These are phyloP conservation scores for Nyctalus aviator DNA, from an alignment of 2,797 vertebrate genomes.

Conservation along the genomic window DNA sequence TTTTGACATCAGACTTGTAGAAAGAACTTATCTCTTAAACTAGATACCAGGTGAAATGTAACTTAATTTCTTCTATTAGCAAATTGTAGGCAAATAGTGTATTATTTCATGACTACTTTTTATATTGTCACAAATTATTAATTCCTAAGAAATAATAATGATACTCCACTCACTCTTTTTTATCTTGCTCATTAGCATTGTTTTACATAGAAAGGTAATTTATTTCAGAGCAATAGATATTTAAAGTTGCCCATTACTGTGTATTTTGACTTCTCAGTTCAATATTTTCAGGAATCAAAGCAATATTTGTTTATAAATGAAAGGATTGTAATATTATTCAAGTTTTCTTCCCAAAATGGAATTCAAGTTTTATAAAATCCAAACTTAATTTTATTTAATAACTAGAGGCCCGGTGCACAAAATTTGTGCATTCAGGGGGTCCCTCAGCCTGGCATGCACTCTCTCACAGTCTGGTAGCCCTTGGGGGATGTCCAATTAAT, in stretches of 20 bases:
- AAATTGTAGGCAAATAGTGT: neutral
- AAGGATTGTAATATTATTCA: neutral
- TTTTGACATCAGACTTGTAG: conserved; percentile 27
- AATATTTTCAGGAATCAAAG: conserved; percentile 44
- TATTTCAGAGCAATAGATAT: conserved; percentile 1
- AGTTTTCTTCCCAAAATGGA: neutral
- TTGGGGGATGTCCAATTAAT: too few species aligned
- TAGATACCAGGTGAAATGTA: conserved; percentile 34
- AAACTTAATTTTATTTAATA: conserved; percentile 36
- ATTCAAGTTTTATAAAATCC: conserved; percentile 18
- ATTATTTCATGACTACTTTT: neutral
- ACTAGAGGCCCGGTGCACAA: too few species aligned
- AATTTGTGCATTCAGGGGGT: too few species aligned
- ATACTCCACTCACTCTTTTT: neutral
- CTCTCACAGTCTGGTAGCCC: too few species aligned
- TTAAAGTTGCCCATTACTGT: conserved; percentile 41
- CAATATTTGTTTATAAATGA: neutral
- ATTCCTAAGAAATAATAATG: conserved; percentile 25
- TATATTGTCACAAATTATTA: conserved; percentile 31
- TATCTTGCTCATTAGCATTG: neutral
- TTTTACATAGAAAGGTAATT: conserved; percentile 30
- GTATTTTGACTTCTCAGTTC: conserved; percentile 24
- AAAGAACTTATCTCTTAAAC: conserved; percentile 27
- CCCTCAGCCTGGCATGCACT: too few species aligned
- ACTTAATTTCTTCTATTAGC: conserved; percentile 21